Percentiles rank a stretch among this genome's conserved stretches.
Evolutionary conservation across 2,888 invertebrate genomes (phyloP).

Genomic region (Epinotia nisella): DNA sequence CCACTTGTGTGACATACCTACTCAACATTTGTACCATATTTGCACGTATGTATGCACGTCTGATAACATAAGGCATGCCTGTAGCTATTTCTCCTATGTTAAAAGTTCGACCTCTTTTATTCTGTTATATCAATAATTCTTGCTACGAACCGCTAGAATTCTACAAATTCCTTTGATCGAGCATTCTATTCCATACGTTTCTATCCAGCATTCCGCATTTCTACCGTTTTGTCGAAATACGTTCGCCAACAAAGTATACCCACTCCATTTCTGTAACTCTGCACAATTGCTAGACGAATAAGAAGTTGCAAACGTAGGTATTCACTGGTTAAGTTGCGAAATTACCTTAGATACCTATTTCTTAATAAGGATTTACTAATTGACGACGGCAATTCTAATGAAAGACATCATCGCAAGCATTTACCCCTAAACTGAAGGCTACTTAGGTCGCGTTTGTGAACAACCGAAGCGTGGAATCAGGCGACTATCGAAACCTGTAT

Average conservation of each 20-base stretch:
- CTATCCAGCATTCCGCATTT: slow-evolving; percentile 16
- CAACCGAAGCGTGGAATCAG: too few relatives aligned
- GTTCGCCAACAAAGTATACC: slow-evolving; percentile 13
- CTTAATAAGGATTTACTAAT: not conserved
- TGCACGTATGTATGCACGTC: not conserved
- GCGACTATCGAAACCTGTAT: too few relatives aligned
- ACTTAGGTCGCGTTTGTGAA: too few relatives aligned
- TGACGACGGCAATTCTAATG: not conserved
- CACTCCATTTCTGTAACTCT: not conserved
- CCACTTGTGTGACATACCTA: too few relatives aligned
- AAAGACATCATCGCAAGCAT: not conserved
- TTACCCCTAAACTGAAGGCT: too few relatives aligned
- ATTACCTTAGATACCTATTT: not conserved
- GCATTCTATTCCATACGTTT: slow-evolving; percentile 21
- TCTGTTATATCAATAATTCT: slow-evolving; percentile 21
- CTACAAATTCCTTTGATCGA: slow-evolving; percentile 22
- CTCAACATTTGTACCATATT: not conserved
- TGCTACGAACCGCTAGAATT: slow-evolving; percentile 14
- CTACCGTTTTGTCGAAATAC: slow-evolving; percentile 16
- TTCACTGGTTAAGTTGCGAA: not conserved
- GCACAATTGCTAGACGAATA: not conserved
- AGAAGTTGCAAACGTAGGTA: not conserved
- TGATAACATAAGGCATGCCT: not conserved
- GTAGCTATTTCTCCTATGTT: slow-evolving; percentile 1
- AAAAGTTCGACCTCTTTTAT: slow-evolving; percentile 12